These are phyloP conservation scores for Epinephelus cyanopodus DNA, from an alignment of 2,113 vertebrate species.

Conservation along the genomic window DNA sequence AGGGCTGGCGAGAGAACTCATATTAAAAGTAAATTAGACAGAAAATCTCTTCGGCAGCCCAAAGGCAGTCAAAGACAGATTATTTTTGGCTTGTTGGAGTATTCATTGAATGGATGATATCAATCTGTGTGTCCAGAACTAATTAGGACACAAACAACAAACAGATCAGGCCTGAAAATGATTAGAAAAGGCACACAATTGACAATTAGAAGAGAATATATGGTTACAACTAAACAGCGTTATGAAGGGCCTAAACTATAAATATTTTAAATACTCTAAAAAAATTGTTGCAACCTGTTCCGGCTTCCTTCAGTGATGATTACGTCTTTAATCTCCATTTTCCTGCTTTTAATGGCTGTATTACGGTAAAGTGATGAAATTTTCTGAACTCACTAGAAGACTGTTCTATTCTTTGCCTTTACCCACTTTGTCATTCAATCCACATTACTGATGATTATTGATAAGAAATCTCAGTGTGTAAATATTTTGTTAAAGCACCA, in stretches of 20 bases:
- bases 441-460: no score
- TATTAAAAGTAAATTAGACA: slow-evolving; percentile 72
- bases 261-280: neutral
- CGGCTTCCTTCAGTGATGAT: neutral
- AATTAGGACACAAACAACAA: slow-evolving; percentile 49
- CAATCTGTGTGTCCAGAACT: slow-evolving; percentile 8
- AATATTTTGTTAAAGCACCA: no score
- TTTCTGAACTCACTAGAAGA: no score
- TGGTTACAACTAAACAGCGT: neutral
- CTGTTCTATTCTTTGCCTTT: no score
- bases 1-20: slow-evolving; percentile 53
- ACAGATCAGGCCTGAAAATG: slow-evolving; percentile 6
- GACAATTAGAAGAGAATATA: neutral
- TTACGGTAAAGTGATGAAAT: no score
- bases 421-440: no score
- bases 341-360: no score
- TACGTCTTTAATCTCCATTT: neutral
- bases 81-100: slow-evolving; percentile 23
- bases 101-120: slow-evolving; percentile 39
- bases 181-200: slow-evolving; percentile 5
- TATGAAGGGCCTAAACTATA: neutral
- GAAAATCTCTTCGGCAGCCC: slow-evolving; percentile 70
- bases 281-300: neutral
- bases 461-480: no score
- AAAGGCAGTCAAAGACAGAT: slow-evolving; percentile 50